phyloP scores from a whole-genome alignment of 2,113 vertebrate species.

The Sula dactylatra region DNA sequence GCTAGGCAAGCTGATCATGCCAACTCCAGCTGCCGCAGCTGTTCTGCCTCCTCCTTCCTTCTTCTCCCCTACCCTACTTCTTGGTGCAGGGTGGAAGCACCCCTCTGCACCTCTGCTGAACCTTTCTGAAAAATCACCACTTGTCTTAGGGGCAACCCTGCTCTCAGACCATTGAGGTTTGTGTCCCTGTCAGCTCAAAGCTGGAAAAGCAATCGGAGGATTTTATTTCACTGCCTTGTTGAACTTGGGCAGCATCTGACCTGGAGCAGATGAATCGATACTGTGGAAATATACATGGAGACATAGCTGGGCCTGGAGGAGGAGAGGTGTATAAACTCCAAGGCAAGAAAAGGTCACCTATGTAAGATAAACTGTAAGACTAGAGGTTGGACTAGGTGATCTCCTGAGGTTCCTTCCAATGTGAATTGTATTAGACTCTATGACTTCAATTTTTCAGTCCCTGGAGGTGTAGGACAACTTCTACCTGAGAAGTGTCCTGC shows the following conservation, averaged over 20 bases:
- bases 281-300: neutral
- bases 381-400: neutral
- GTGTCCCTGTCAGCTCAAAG: neutral
- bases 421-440: neutral
- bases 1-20: conserved; percentile 19
- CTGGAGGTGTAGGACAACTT: neutral
- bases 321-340: neutral
- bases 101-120: neutral
- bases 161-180: neutral
- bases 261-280: neutral
- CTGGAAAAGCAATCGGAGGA: neutral
- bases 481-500: neutral
- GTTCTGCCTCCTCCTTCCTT: neutral
- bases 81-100: neutral
- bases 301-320: neutral
- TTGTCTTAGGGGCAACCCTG: neutral
- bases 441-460: neutral
- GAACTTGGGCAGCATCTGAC: neutral
- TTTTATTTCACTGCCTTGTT: neutral
- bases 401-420: neutral
- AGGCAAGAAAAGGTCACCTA: neutral
- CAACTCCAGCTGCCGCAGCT: neutral
- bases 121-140: neutral
- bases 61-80: neutral
- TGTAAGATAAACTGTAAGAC: neutral